Percentiles rank a stretch among this genome's conserved stretches.
phyloP scores from a whole-genome alignment of 2,113 vertebrate genomes.

The Panthera leo region DNA sequence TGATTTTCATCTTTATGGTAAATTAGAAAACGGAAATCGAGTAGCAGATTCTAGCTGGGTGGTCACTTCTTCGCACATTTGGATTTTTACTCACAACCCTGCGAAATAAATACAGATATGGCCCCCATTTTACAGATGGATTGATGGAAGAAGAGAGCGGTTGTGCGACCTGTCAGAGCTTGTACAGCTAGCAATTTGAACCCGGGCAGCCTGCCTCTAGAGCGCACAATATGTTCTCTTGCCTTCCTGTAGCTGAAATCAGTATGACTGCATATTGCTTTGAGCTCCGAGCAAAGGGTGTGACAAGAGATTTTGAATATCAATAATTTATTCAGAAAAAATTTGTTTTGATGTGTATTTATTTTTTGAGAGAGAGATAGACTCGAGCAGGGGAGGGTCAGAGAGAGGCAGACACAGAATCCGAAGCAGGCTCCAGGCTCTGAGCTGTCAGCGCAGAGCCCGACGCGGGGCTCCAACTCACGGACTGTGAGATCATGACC shows the following conservation, averaged over 20 bases:
- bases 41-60: neutral
- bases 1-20: slow-evolving; percentile 44
- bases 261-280: neutral
- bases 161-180: neutral
- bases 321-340: neutral
- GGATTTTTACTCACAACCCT: neutral
- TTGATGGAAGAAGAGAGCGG: neutral
- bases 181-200: neutral
- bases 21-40: slow-evolving; percentile 22
- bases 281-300: neutral
- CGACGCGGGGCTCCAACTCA: no score
- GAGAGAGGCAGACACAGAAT: no score
- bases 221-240: neutral
- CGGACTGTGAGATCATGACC: no score
- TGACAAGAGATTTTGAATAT: neutral
- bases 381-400: no score
- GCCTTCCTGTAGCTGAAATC: neutral
- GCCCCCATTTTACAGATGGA: neutral
- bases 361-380: no score
- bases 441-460: no score
- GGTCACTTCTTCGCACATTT: neutral
- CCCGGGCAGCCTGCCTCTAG: neutral
- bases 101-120: neutral
- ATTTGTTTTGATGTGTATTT: no score
- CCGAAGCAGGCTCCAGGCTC: no score